Conservation (phyloP, 2,113 vertebrate species). For the Mirza zaza region DNA sequence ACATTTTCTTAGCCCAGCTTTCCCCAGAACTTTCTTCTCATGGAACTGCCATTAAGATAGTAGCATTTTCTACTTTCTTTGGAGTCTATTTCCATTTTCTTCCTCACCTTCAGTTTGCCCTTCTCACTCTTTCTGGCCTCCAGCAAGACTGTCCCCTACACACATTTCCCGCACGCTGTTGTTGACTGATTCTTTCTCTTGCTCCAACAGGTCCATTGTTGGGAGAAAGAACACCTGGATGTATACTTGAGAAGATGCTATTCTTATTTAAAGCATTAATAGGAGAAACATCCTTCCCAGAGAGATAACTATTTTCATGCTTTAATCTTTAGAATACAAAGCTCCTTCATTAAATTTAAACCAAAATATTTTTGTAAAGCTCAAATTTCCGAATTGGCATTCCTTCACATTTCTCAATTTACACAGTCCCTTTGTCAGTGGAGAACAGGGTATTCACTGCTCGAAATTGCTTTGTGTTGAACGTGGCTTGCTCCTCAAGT, state of each 20-base stretch:
- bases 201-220: neutral
- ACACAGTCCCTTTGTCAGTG: constrained; percentile 67
- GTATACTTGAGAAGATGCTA: constrained; percentile 23
- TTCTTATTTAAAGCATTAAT: constrained; percentile 35
- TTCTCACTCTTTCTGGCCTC: neutral
- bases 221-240: constrained; percentile 3
- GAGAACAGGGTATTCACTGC: constrained; percentile 32
- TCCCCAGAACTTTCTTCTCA: neutral
- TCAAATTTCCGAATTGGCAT: constrained; percentile 71
- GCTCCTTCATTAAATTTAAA: constrained; percentile 73
- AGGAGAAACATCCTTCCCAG: constrained; percentile 44
- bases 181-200: neutral
- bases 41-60: rapidly evolving
- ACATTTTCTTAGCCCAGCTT: neutral
- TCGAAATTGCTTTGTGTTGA: constrained; percentile 54
- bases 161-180: neutral
- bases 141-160: neutral
- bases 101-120: neutral
- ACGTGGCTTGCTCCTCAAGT: constrained; percentile 7
- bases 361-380: constrained; percentile 73
- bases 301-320: constrained; percentile 57
- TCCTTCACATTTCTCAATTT: constrained; percentile 68
- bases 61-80: neutral
- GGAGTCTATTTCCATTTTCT: neutral
- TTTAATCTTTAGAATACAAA: constrained; percentile 65